Evolutionary conservation across 2,113 vertebrate genomes (phyloP).

Genomic region (Scortum barcoo): DNA sequence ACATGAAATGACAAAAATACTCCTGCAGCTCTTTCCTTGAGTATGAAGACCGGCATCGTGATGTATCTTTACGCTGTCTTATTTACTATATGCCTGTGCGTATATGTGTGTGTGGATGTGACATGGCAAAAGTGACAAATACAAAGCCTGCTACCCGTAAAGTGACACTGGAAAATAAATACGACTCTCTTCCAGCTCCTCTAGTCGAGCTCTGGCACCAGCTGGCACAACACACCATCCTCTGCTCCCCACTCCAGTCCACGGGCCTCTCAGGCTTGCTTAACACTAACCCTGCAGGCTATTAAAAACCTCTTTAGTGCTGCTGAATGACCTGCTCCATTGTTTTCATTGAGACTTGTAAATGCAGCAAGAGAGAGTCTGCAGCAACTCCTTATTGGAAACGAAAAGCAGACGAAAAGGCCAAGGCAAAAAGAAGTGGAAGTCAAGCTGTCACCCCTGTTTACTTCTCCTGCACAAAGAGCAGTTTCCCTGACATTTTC

Average conservation of each 20-base stretch:
- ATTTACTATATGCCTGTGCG: background rate
- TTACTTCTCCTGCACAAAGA: constrained; percentile 14
- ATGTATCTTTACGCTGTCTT: background rate
- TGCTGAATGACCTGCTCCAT: constrained; percentile 65
- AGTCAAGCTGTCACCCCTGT: constrained; percentile 60
- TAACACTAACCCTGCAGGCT: constrained; percentile 54
- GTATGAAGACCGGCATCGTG: background rate
- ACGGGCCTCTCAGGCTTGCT: constrained; percentile 56
- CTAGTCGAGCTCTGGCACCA: constrained; percentile 42
- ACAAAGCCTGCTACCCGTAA: background rate
- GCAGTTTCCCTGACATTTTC: constrained; percentile 48
- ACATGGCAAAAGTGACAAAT: background rate
- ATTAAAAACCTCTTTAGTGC: constrained; percentile 66
- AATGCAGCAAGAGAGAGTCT: constrained; percentile 51
- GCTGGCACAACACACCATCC: constrained; percentile 51
- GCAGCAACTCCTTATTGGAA: constrained; percentile 42
- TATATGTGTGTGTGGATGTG: background rate
- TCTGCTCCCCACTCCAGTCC: constrained; percentile 31
- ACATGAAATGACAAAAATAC: constrained; percentile 43
- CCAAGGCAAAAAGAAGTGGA: constrained; percentile 38
- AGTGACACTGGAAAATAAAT: constrained; percentile 10
- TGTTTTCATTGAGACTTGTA: constrained; percentile 55
- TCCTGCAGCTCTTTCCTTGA: background rate
- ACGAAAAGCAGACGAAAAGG: constrained; percentile 32
- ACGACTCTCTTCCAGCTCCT: background rate